phyloP scores from a whole-genome alignment of 2,113 vertebrate genomes.

The Probosciger aterrimus region DNA sequence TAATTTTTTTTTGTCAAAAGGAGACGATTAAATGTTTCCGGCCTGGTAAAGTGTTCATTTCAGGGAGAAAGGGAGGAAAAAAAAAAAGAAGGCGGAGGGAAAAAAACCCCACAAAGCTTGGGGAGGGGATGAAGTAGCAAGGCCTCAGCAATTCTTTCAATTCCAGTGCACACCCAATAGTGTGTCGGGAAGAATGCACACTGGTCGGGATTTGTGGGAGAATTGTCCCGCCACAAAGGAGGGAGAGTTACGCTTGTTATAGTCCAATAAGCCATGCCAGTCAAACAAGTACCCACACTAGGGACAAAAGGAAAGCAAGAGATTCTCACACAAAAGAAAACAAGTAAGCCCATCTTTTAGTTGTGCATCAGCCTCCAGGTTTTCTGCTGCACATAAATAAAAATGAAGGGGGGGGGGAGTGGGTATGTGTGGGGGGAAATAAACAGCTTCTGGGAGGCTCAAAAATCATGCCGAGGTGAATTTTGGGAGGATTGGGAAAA shows the following conservation, averaged over 20 bases:
- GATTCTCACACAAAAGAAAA: slow-evolving; percentile 98
- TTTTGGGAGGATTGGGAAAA: background rate
- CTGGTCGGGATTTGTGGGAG: slow-evolving; percentile 95
- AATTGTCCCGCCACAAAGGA: slow-evolving; percentile 96
- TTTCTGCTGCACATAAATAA: slow-evolving; percentile 91
- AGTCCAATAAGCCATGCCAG: slow-evolving; percentile 99
- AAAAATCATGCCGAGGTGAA: background rate
- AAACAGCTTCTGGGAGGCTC: slow-evolving; percentile 85
- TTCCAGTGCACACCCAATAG: slow-evolving; percentile 94
- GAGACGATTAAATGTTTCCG: slow-evolving; percentile 99
- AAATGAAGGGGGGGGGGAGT: slow-evolving; percentile 53
- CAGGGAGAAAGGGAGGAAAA: slow-evolving; percentile 74
- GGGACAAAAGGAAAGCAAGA: slow-evolving; percentile 92
- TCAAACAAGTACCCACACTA: slow-evolving; percentile 95
- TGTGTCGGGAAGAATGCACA: slow-evolving; percentile 94
- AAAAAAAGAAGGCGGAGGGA: slow-evolving; percentile 17
- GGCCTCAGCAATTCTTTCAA: slow-evolving; percentile 90
- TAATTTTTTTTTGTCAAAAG: slow-evolving; percentile 94
- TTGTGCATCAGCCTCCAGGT: slow-evolving; percentile 92
- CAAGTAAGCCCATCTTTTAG: slow-evolving; percentile 99
- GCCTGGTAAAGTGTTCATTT: slow-evolving; percentile 98
- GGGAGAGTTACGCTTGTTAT: slow-evolving; percentile 98
- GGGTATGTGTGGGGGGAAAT: slow-evolving; percentile 71
- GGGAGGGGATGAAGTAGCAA: slow-evolving; percentile 81
- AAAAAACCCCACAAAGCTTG: slow-evolving; percentile 77